Evolutionary conservation across 2,113 vertebrate species (phyloP), one percentile per base, ranked within the genome.

Genomic region (Lampris megalopsis): DNA sequence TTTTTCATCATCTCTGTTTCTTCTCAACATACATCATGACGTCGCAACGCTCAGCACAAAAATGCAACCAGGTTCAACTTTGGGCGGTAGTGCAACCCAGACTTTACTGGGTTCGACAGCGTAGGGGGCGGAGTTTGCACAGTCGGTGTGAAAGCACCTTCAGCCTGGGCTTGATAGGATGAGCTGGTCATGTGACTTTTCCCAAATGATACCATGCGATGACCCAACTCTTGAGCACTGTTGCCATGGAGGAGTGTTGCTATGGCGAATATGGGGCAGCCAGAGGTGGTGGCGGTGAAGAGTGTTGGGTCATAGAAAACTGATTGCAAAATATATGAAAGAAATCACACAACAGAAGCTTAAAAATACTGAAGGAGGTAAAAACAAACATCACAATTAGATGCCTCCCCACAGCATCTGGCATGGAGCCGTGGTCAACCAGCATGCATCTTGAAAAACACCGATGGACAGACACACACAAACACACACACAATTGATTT

Each of bases 181-280:
- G 35, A 3, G 6, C n/a, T 59, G 71, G 47, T 24, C 38, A 69
- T 70, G 65, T 72, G 38, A 60, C 77, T 72, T 57, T 64, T 80
- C 81, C 56, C 76, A 66, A 73, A 71, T 58, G 72, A 77, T 63
- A 84, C 73, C 70, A 79, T 4, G 75, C 48, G 74, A 64, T 76
- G 73, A 85, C 75, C 81, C 72, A 78, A 80, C 89, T 84, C 81
- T 40, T 80, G 82, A 86, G 78, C 54, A 71, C 81, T 75, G 90
- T 79, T 90, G 84, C 73, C 9, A 89, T 89, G 91, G 80, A 60
- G 59, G 87, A 75, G 85, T 36, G 56, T 60, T 82, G 87, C 88
- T 85, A 85, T 87, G 82, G 80, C 60, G 79, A 86, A 85, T 74
- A 85, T 84, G 90, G 77, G 86, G 77, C 87, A 88, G 89, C 81